These are phyloP conservation scores for Calyptomena viridis DNA, from an alignment of 2,113 vertebrate species.

Conservation along the genomic window DNA sequence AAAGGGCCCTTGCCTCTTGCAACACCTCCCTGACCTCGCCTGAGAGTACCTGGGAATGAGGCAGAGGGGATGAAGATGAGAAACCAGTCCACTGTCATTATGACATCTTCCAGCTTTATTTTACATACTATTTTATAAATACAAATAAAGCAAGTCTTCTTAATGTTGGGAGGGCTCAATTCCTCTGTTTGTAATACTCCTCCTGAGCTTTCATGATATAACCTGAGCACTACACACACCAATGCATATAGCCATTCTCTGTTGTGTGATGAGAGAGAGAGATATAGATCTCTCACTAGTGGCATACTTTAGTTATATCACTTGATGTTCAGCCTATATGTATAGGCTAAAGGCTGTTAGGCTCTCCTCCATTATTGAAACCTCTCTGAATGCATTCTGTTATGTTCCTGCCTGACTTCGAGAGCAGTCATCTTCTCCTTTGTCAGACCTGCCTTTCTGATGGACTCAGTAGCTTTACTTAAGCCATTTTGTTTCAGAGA, in stretches of 20 bases:
- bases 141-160: neutral
- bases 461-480: neutral
- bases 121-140: neutral
- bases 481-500: neutral
- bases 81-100: neutral
- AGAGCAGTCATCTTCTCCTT: neutral
- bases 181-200: neutral
- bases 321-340: neutral
- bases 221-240: neutral
- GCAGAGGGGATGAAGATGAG: neutral
- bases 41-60: neutral
- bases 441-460: neutral
- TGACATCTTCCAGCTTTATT: neutral
- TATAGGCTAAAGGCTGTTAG: neutral
- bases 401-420: neutral
- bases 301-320: neutral
- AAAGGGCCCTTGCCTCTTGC: neutral
- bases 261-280: neutral
- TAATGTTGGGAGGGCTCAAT: neutral
- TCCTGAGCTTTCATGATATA: neutral
- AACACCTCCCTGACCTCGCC: neutral
- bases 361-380: neutral
- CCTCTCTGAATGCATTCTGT: neutral
- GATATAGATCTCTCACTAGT: neutral
- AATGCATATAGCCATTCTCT: neutral